phyloP scores from a whole-genome alignment of 2,113 vertebrate species.

The Tupaia tana region DNA sequence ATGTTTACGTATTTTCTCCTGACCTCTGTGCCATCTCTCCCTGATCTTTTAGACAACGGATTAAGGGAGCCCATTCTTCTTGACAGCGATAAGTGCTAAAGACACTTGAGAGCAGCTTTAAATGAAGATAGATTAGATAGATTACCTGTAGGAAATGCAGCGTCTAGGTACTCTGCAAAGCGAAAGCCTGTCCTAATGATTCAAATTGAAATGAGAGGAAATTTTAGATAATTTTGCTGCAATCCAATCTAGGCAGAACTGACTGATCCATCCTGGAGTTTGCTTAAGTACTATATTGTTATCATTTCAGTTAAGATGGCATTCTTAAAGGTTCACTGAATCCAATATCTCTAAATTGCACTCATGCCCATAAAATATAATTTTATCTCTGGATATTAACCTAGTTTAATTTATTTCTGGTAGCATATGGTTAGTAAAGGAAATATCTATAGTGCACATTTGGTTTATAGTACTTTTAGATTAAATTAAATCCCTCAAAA shows the following conservation, averaged over 20 bases:
- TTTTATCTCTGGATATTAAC: constrained; percentile 74
- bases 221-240: constrained; percentile 35
- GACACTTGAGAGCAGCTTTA: constrained; percentile 42
- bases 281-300: constrained; percentile 56
- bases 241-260: neutral
- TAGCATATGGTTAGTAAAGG: constrained; percentile 55
- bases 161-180: constrained; percentile 42
- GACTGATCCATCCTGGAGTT: constrained; percentile 36
- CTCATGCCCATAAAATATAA: constrained; percentile 62
- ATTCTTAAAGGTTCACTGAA: constrained; percentile 39
- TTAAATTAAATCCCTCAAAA: constrained; percentile 60
- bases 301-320: neutral
- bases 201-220: constrained; percentile 59
- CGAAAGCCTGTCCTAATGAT: constrained; percentile 39
- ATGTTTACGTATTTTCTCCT: constrained; percentile 30
- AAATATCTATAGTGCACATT: constrained; percentile 55
- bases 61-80: constrained; percentile 61
- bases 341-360: constrained; percentile 48
- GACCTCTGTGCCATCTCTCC: neutral
- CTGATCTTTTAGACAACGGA: constrained; percentile 57
- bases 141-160: constrained; percentile 53
- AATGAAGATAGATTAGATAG: constrained; percentile 77
- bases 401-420: constrained; percentile 75
- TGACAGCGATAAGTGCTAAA: constrained; percentile 66
- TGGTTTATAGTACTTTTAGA: constrained; percentile 51